Evolutionary conservation across 2,113 vertebrate species (phyloP).

Genomic region (Rhynchomys soricoides): DNA sequence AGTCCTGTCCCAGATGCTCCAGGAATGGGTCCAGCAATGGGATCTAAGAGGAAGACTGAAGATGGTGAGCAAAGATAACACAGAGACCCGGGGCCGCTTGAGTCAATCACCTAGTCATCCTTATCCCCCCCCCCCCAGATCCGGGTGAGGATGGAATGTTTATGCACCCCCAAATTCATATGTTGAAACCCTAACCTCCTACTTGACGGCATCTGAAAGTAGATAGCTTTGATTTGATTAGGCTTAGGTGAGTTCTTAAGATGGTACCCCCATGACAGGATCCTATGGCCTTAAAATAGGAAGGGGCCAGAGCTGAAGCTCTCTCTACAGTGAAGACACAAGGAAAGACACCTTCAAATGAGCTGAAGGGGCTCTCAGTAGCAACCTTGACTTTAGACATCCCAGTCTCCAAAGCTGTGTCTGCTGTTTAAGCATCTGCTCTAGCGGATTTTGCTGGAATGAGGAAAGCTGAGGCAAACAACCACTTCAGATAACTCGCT

Average conservation of each 20-base stretch:
- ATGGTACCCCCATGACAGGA: neutral
- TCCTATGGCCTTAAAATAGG: neutral
- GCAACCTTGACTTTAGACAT: neutral
- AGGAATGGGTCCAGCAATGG: neutral
- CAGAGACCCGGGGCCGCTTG: neutral
- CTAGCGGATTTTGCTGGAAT: neutral
- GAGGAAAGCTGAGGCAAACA: neutral
- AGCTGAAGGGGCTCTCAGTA: neutral
- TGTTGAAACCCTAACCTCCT: neutral
- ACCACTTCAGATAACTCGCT: neutral
- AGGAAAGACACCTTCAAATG: neutral
- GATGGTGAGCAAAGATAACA: neutral
- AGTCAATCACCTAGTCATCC: neutral
- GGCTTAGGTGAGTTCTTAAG: neutral
- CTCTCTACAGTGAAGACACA: neutral
- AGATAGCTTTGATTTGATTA: neutral
- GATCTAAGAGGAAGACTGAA: conserved; percentile 35
- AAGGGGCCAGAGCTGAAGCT: neutral
- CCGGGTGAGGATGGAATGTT: neutral
- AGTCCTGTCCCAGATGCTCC: neutral
- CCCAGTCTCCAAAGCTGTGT: neutral
- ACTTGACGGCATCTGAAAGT: neutral
- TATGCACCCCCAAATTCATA: neutral
- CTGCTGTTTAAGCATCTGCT: neutral
- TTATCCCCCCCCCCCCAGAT: neutral